A percentile compares a stretch with the other conserved stretches of the same genome.
These are phyloP conservation scores for Hemicordylus capensis DNA, from an alignment of 2,113 vertebrate genomes.

Conservation along the genomic window DNA sequence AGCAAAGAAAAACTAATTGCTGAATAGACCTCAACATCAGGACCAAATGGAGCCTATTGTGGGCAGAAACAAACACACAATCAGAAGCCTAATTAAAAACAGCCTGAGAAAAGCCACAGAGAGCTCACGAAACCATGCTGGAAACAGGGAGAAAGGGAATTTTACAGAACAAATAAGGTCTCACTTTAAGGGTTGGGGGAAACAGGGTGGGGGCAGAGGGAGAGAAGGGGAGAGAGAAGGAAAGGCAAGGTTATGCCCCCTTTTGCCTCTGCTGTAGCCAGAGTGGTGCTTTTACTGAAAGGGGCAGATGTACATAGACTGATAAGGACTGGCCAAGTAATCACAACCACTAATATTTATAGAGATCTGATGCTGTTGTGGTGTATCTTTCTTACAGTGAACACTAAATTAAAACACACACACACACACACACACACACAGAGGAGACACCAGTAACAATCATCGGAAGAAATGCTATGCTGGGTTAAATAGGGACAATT, in stretches of 20 bases:
- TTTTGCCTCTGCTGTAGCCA: not conserved
- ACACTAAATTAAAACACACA: too few relatives aligned
- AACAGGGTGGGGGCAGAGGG: too few relatives aligned
- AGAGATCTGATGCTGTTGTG: not conserved
- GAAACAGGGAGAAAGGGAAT: not conserved
- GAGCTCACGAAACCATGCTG: not conserved
- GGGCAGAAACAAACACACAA: conserved; percentile 29
- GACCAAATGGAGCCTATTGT: conserved; percentile 22
- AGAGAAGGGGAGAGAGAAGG: not conserved
- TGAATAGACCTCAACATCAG: conserved; percentile 19
- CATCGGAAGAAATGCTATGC: too few relatives aligned
- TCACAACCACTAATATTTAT: not conserved
- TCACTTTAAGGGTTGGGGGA: not conserved
- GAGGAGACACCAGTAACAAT: too few relatives aligned
- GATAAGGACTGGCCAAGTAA: not conserved
- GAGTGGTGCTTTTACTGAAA: not conserved
- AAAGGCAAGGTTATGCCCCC: not conserved
- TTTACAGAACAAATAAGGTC: not conserved
- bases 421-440: too few relatives aligned
- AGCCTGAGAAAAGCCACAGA: not conserved
- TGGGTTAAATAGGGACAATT: too few relatives aligned
- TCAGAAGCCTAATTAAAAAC: conserved; percentile 33
- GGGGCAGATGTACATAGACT: not conserved
- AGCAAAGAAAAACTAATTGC: conserved; percentile 31
- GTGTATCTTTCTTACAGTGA: not conserved